Evolutionary conservation across 2,113 vertebrate genomes (phyloP), one percentile per base, ranked within the genome.

Genomic region (Ahaetulla prasina): DNA sequence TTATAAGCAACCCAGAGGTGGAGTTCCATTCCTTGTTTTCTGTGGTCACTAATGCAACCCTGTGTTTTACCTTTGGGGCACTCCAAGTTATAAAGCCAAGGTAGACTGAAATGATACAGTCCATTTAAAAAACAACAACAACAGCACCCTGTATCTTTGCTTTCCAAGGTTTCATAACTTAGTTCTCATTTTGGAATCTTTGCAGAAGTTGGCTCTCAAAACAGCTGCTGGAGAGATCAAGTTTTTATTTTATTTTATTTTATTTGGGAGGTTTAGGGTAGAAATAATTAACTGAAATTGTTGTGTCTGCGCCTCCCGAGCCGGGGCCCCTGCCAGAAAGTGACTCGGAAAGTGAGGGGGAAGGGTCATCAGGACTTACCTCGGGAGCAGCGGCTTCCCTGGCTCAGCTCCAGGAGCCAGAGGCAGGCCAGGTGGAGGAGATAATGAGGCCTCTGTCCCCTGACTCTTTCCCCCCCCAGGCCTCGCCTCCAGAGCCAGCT

Each of bases 131-230:
- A 35, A 35, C n/a, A 30, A n/a, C n/a, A n/a, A n/a, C n/a, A n/a
- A n/a, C n/a, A n/a, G n/a, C n/a, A n/a, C n/a, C n/a, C n/a, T n/a
- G 60, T 30, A 18, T 8, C 14, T 35, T 18, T 35, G 63, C 14
- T 74, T 74, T 18, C 16, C 63, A 16, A 35, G 63, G 14, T 74
- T 74, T 35, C n/a, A 74, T 74, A 74, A 35, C 6, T 35, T 27
- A 93, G 92, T 63, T 91, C 60, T 93, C 89, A 93, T 49, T 27
- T 91, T n/a, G 85, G 86, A 88, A 93, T 84, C 89, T 57, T 14
- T 88, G 50, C 85, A 84, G 55, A 91, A 49, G 52, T 88, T 89
- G 91, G 47, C 8, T 39, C 85, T 80, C 50, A 39, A 35, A 49
- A 43, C 63, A 93, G 27, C 50, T n/a, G 27, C 27, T 35, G 49